A percentile compares a stretch with the other conserved stretches of the same genome.
Conservation (phyloP, 1,140 invertebrate genomes). For the Camponotus vicinus region DNA sequence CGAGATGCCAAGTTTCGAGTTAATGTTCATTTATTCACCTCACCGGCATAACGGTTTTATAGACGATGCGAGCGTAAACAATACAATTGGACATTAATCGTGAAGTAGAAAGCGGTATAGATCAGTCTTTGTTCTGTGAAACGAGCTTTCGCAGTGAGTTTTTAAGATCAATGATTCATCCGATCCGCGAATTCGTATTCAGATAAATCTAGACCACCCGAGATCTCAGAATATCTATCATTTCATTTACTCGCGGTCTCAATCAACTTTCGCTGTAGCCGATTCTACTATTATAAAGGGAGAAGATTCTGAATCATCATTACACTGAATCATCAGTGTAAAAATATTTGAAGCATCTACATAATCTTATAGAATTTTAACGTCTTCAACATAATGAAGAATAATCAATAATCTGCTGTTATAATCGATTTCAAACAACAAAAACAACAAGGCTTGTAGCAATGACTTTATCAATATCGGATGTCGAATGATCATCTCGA, state of each 20-base stretch:
- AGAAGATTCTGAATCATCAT: neutral
- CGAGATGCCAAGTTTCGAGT: slow-evolving; percentile 58
- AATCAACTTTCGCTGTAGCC: neutral
- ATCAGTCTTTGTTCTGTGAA: neutral
- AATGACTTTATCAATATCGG: neutral
- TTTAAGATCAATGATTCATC: neutral
- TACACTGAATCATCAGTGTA: neutral
- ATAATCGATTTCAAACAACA: neutral
- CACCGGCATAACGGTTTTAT: slow-evolving; percentile 5
- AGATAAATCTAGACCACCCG: neutral
- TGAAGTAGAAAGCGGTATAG: neutral
- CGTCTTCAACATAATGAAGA: neutral
- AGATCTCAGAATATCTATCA: neutral
- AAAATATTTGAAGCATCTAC: no score
- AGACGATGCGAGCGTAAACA: slow-evolving; percentile 21
- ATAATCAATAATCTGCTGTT: neutral
- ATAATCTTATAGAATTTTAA: neutral
- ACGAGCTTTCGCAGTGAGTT: neutral
- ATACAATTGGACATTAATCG: slow-evolving; percentile 30
- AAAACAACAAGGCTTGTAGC: neutral
- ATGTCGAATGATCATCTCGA: slow-evolving; percentile 51
- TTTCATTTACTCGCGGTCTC: neutral
- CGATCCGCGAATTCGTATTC: neutral
- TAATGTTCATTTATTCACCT: slow-evolving; percentile 31
- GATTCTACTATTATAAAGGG: neutral